A percentile compares a stretch with the other conserved stretches of the same genome.
Conservation (phyloP, 1,140 invertebrate genomes). For the Lasioglossum albipes region DNA sequence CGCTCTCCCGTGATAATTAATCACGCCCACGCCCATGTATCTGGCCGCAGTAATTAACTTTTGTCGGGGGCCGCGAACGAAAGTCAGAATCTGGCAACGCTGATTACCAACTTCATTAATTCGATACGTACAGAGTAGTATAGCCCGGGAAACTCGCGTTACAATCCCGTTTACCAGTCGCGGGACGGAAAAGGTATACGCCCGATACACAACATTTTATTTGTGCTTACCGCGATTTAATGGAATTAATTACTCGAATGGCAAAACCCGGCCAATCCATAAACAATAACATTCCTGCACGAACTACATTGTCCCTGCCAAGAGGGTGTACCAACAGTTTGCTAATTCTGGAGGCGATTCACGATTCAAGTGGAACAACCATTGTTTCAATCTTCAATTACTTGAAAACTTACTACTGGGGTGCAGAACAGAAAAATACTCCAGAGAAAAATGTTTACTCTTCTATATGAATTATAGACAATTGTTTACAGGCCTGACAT, state of each 20-base stretch:
- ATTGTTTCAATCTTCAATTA: too few relatives aligned
- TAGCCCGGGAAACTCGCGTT: neutral
- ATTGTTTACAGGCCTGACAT: too few relatives aligned
- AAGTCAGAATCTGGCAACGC: conserved; percentile 52
- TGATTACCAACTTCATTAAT: conserved; percentile 57
- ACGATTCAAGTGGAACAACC: too few relatives aligned
- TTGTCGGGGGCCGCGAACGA: conserved; percentile 37
- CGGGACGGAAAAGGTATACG: neutral
- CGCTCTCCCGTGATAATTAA: conserved; percentile 48
- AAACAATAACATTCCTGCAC: conserved; percentile 29
- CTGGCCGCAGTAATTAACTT: conserved; percentile 53
- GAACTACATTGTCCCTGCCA: neutral
- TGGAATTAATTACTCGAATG: conserved; percentile 49
- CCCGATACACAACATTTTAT: conserved; percentile 36
- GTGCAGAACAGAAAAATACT: too few relatives aligned
- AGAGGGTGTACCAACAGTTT: neutral
- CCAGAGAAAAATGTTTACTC: too few relatives aligned
- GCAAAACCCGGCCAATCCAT: conserved; percentile 36
- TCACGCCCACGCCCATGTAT: conserved; percentile 47
- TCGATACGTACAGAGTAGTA: conserved; percentile 33
- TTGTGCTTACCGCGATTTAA: conserved; percentile 38
- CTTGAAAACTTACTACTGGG: too few relatives aligned
- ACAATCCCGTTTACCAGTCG: neutral
- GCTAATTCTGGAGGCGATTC: too few relatives aligned
- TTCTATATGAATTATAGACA: too few relatives aligned